Evolutionary conservation across 2,888 invertebrate genomes (phyloP), one percentile per base, ranked within the genome.

Genomic region (Crocallis elinguaria): DNA sequence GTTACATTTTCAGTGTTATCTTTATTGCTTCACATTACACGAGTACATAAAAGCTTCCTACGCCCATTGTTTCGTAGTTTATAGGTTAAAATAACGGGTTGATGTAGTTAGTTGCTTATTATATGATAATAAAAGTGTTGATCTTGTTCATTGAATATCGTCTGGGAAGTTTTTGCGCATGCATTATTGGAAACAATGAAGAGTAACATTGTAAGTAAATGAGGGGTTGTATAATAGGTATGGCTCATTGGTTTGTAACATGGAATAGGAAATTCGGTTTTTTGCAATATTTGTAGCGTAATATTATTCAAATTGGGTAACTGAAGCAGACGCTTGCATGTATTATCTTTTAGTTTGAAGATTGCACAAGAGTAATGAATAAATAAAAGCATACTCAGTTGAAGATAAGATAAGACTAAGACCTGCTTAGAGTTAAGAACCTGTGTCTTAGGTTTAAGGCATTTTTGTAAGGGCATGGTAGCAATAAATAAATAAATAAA

Each of bases 31-130:
- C 19, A 8, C 21, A 13, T 17, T 13, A 25, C 13, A 35, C 38
- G n/a, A n/a, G n/a, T n/a, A n/a, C n/a, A 42, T 54, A 55, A 52
- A 45, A 46, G 39, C 49, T 37, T 55, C 49, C 49, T 49, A 14
- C 32, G n/a, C 13, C 50, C 30, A 58, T 53, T 58, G 57, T 58
- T 53, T 43, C 35, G 21, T 7, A 19, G 25, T 57, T 65, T 56
- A 66, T 67, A 53, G 67, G 62, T 57, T 52, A 55, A 63, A 63
- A 65, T 70, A 70, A 67, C 66, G 59, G 62, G 57, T 48, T 57
- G 46, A 27, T 42, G 50, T 59, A 60, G 36, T 64, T 38, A 57
- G 62, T 49, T 57, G 60, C 58, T 58, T 63, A 61, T 64, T 52
- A 65, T 39, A 57, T 48, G 51, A 33, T 49, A 35, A 49, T 42